Conservation (phyloP, 1,140 invertebrate species). For the Drosophila mojavensis region DNA sequence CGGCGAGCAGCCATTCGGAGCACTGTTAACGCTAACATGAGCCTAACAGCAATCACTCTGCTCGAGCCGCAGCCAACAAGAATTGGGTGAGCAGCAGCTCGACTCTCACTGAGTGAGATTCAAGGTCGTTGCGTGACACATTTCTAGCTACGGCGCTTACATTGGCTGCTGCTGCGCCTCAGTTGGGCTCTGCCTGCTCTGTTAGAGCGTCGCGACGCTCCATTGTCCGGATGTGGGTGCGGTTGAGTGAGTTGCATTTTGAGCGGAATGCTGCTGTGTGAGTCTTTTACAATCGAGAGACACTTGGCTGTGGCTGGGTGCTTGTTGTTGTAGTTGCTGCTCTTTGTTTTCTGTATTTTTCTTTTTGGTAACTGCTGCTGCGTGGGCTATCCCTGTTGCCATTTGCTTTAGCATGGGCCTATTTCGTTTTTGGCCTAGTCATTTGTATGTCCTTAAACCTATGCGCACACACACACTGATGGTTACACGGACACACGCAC, state of each 20-base stretch:
- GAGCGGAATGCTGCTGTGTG: constrained; percentile 34
- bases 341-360: constrained; percentile 1
- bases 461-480: constrained; percentile 20
- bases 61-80: constrained; percentile 22
- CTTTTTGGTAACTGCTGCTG: constrained; percentile 9
- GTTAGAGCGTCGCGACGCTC: constrained; percentile 22
- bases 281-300: constrained; percentile 29
- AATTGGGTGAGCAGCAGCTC: constrained; percentile 30
- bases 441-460: constrained; percentile 64
- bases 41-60: constrained; percentile 9
- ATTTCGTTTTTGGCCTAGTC: constrained; percentile 74
- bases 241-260: constrained; percentile 59
- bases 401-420: constrained; percentile 55
- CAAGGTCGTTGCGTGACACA: constrained; percentile 77
- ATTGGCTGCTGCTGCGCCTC: constrained; percentile 48
- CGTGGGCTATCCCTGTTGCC: constrained; percentile 35
- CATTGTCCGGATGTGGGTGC: constrained; percentile 57
- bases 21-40: constrained; percentile 15
- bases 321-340: constrained; percentile 11
- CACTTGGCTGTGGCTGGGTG: neutral
- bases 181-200: constrained; percentile 18
- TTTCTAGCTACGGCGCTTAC: constrained; percentile 61
- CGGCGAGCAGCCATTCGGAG: neutral
- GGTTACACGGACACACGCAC: constrained; percentile 30
- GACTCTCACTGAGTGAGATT: constrained; percentile 48